Conservation (phyloP, 2,113 vertebrate species). For the Macroglossus sobrinus region DNA sequence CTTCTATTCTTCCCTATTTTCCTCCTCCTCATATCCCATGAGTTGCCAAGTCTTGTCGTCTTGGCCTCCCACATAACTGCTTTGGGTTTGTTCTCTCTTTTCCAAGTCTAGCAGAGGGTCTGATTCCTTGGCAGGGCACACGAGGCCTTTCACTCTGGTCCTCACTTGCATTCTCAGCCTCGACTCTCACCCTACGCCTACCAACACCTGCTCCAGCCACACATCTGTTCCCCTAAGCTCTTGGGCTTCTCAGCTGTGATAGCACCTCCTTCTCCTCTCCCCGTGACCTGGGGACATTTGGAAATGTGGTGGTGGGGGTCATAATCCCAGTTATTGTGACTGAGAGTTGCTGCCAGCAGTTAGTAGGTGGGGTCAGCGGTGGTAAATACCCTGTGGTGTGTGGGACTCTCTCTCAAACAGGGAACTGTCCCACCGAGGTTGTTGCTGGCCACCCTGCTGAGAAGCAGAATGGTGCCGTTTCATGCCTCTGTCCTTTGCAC, state of each 20-base stretch:
- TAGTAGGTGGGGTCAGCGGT: not conserved
- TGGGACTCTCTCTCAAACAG: not conserved
- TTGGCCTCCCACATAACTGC: not conserved
- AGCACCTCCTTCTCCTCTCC: rapidly evolving
- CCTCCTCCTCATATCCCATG: not conserved
- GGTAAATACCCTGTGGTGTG: not conserved
- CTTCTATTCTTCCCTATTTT: not conserved
- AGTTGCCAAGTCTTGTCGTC: not conserved
- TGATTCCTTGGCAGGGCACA: not conserved
- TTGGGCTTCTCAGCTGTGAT: not conserved
- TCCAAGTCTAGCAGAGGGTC: not conserved
- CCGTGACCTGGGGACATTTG: not conserved
- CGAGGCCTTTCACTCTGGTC: not conserved
- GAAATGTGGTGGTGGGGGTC: not conserved
- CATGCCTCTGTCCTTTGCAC: not conserved
- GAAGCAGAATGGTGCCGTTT: not conserved
- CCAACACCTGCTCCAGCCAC: not conserved
- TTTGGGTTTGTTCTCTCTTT: not conserved
- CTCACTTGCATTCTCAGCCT: not conserved
- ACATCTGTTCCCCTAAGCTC: not conserved
- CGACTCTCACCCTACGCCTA: rapidly evolving
- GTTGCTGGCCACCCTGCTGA: not conserved
- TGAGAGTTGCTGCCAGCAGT: not conserved
- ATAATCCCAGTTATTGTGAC: not conserved
- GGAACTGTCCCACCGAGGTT: not conserved